These are phyloP conservation scores for Drosophila melanica DNA, from an alignment of 1,140 invertebrate species.

Conservation along the genomic window DNA sequence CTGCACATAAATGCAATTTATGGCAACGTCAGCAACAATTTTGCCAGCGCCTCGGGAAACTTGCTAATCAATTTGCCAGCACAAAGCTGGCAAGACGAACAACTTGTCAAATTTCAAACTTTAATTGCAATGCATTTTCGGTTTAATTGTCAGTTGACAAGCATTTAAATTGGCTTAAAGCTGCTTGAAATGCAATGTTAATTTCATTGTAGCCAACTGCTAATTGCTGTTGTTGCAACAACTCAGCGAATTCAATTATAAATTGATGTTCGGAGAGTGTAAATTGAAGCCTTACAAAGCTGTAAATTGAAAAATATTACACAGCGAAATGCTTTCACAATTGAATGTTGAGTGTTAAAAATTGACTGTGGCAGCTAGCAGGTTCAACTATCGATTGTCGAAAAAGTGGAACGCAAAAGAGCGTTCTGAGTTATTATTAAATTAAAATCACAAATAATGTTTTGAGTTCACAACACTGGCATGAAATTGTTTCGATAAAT, in stretches of 20 bases:
- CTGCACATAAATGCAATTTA: constrained; percentile 2
- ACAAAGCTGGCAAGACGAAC: constrained; percentile 9
- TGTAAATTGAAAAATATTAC: neutral
- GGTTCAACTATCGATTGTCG: neutral
- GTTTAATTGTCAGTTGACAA: constrained; percentile 10
- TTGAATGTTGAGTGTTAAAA: neutral
- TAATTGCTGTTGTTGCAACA: constrained; percentile 1
- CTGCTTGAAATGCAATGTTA: neutral
- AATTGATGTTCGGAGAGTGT: neutral
- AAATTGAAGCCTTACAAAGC: constrained; percentile 1
- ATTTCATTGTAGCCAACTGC: neutral
- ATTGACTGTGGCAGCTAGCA: neutral
- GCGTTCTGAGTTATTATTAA: no score
- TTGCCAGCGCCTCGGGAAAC: neutral
- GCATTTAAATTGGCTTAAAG: neutral
- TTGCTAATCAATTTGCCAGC: constrained; percentile 19
- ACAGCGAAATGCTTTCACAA: neutral
- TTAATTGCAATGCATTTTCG: neutral
- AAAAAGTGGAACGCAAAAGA: neutral
- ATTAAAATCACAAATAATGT: no score
- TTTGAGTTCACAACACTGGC: no score
- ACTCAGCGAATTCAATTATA: constrained; percentile 8
- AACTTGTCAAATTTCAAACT: constrained; percentile 3
- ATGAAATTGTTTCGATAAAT: no score
- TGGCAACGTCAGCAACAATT: neutral